Evolutionary conservation across 1,140 invertebrate genomes (phyloP).

Genomic region (Micrasema minimum): DNA sequence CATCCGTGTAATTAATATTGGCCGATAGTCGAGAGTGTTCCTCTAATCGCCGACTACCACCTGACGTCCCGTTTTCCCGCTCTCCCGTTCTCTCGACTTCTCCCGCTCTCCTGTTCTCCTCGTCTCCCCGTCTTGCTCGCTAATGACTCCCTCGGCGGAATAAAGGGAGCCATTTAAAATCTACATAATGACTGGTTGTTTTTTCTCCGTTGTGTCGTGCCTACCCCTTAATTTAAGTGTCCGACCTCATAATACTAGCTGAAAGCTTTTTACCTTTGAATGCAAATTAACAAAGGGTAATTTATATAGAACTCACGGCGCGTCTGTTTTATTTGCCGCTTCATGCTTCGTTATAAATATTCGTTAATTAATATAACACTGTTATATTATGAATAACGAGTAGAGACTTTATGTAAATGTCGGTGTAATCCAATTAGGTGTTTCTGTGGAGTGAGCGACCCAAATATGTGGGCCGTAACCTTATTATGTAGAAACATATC

Average conservation of each 20-base stretch:
- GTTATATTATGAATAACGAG: slow-evolving; percentile 29
- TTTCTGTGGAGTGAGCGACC: neutral
- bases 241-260: slow-evolving; percentile 30
- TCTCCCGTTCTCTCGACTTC: no score
- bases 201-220: slow-evolving; percentile 23
- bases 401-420: slow-evolving; percentile 33
- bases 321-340: slow-evolving; percentile 21
- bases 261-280: slow-evolving; percentile 38
- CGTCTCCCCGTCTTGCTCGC: slow-evolving; percentile 6
- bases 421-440: slow-evolving; percentile 15
- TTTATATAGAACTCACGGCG: slow-evolving; percentile 20
- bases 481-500: neutral
- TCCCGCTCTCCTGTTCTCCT: no score
- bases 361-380: slow-evolving; percentile 32
- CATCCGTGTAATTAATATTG: slow-evolving; percentile 24
- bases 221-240: slow-evolving; percentile 38
- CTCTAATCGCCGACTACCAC: slow-evolving; percentile 16
- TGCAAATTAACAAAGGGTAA: slow-evolving; percentile 37
- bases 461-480: slow-evolving; percentile 12
- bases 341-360: slow-evolving; percentile 28
- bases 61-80: neutral
- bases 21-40: neutral
- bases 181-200: slow-evolving; percentile 40
- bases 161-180: slow-evolving; percentile 29
- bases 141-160: slow-evolving; percentile 25